Conservation (phyloP, 2,888 invertebrate species). For the Lottia scabra region DNA sequence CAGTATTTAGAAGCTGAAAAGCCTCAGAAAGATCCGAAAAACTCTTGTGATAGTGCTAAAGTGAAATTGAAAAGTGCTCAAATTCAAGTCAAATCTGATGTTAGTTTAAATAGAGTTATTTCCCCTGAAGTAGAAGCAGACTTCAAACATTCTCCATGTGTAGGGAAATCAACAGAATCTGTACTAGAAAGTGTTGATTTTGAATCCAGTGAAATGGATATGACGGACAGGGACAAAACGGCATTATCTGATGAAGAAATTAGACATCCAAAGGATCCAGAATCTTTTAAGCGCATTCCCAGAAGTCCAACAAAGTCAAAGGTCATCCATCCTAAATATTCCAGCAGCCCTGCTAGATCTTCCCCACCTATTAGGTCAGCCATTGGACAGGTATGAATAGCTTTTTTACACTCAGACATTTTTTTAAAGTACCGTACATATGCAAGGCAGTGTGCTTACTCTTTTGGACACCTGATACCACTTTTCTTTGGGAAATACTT, state of each 20-base stretch:
- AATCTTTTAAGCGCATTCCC: not conserved
- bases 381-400: slow-evolving; percentile 48
- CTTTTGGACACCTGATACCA: too few species aligned
- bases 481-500: too few species aligned
- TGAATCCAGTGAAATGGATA: not conserved
- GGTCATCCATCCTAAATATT: slow-evolving; percentile 27
- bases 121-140: not conserved
- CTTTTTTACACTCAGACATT: too few species aligned
- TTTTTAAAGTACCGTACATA: too few species aligned
- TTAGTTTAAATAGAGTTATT: not conserved
- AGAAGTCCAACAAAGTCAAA: not conserved
- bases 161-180: not conserved
- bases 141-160: not conserved
- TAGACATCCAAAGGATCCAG: not conserved
- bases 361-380: slow-evolving; percentile 34
- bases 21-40: slow-evolving; percentile 39
- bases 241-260: not conserved
- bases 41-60: not conserved
- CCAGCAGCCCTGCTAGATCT: slow-evolving; percentile 38
- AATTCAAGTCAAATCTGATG: not conserved
- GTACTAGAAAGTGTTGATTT: slow-evolving; percentile 5
- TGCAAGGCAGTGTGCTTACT: too few species aligned
- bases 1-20: slow-evolving; percentile 50
- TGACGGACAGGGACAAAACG: not conserved
- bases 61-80: not conserved